phyloP scores from a whole-genome alignment of 2,113 vertebrate genomes.

The Alexandromys fortis region DNA sequence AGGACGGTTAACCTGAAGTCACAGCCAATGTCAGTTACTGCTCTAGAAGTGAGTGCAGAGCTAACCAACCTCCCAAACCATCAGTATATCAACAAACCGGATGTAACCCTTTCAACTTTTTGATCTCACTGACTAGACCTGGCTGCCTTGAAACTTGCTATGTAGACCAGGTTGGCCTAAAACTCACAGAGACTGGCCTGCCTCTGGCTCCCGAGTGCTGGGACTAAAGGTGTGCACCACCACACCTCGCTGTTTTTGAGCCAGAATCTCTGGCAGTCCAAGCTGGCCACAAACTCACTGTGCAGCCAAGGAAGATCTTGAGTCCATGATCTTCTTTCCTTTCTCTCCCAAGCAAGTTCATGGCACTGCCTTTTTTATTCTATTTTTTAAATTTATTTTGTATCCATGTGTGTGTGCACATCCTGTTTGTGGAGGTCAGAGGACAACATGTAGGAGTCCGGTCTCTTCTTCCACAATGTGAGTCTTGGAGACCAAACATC shows the following conservation, averaged over 20 bases:
- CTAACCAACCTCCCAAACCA: too few species aligned
- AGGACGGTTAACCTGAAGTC: not conserved
- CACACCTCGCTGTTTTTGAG: not conserved
- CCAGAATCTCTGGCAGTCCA: not conserved
- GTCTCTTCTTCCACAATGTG: not conserved
- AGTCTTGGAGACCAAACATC: not conserved
- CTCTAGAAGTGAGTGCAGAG: not conserved
- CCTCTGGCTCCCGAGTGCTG: not conserved
- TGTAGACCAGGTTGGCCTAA: not conserved
- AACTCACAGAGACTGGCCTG: not conserved
- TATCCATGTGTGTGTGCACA: not conserved
- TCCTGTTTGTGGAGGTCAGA: not conserved
- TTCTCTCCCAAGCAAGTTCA: not conserved
- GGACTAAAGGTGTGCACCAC: not conserved
- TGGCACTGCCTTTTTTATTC: not conserved
- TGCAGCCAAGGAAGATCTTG: not conserved
- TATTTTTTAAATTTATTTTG: not conserved
- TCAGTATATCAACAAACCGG: not conserved
- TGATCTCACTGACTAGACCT: not conserved
- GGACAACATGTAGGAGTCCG: not conserved
- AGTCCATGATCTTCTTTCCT: not conserved
- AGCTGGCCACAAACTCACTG: not conserved
- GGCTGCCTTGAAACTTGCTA: not conserved
- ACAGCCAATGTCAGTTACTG: too few species aligned
- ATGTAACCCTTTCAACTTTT: not conserved